Percentiles rank a stretch among this genome's conserved stretches.
Evolutionary conservation across 2,797 vertebrate species (phyloP).

Genomic region (Amniataba percoides): DNA sequence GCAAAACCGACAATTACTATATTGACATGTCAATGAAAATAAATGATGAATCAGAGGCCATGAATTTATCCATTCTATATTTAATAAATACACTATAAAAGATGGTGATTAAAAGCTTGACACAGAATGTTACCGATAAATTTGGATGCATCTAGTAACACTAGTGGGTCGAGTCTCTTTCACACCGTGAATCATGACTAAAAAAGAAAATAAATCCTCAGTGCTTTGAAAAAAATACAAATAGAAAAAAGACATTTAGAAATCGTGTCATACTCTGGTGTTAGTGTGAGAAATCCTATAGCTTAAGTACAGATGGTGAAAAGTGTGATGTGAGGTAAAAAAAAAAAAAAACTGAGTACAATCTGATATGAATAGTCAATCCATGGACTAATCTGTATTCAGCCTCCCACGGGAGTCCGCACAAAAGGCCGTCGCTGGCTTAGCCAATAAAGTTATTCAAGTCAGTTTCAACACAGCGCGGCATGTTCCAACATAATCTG

Average conservation of each 20-base stretch:
- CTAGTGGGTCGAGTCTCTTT: background rate
- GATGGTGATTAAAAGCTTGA: background rate
- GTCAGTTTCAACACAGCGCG: constrained; percentile 74
- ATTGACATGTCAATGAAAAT: background rate
- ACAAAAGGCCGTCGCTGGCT: constrained; percentile 70
- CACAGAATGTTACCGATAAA: background rate
- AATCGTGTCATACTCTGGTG: background rate
- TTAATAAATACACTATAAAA: background rate
- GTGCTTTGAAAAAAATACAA: background rate
- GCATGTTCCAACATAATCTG: constrained; percentile 80
- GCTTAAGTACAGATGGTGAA: constrained; percentile 35
- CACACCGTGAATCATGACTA: background rate
- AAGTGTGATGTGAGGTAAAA: constrained; percentile 42
- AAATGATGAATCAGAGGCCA: background rate
- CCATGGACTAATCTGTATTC: constrained; percentile 78
- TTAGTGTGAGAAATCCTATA: background rate
- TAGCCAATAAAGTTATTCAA: constrained; percentile 79
- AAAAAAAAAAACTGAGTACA: constrained; percentile 35
- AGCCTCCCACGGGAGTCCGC: constrained; percentile 63
- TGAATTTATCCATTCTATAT: background rate
- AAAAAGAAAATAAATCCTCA: background rate
- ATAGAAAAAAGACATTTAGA: background rate
- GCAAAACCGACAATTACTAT: background rate
- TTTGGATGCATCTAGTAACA: background rate
- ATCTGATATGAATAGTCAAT: constrained; percentile 73